phyloP scores from a whole-genome alignment of 2,888 invertebrate genomes.

The Apantesis nais region DNA sequence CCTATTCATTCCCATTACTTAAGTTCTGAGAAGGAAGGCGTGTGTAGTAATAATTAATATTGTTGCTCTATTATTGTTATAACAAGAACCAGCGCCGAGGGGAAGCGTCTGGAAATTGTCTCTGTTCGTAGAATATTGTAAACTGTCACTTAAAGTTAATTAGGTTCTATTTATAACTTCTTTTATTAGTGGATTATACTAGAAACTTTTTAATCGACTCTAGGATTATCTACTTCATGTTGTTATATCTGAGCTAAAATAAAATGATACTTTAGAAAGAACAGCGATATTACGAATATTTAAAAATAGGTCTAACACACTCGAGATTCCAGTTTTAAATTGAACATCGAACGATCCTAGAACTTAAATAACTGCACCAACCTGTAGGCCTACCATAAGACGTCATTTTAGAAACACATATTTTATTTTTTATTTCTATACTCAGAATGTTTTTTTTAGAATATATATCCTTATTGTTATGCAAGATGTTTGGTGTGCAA shows the following conservation, averaged over 20 bases:
- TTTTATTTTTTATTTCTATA: no score
- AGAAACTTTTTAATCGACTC: neutral
- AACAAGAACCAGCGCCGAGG: slow-evolving; percentile 2
- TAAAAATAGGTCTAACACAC: neutral
- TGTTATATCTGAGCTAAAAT: neutral
- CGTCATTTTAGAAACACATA: no score
- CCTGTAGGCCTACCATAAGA: no score
- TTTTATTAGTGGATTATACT: neutral
- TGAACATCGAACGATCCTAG: neutral
- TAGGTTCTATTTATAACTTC: neutral
- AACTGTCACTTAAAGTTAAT: slow-evolving; percentile 1
- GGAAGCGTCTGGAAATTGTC: slow-evolving; percentile 5
- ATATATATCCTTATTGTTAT: no score
- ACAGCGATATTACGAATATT: neutral
- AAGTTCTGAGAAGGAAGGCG: slow-evolving; percentile 5
- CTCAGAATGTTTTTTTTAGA: no score
- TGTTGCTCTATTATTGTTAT: slow-evolving; percentile 4
- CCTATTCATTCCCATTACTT: neutral
- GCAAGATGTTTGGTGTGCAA: no score
- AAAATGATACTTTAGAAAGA: neutral
- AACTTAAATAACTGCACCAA: neutral
- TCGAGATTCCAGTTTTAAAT: neutral
- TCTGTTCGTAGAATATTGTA: slow-evolving; percentile 6
- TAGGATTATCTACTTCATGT: neutral
- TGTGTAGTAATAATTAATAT: slow-evolving; percentile 13